Conservation (phyloP, 37 sponge, comb jelly and placozoan species). For the Theonella swinhoei region DNA sequence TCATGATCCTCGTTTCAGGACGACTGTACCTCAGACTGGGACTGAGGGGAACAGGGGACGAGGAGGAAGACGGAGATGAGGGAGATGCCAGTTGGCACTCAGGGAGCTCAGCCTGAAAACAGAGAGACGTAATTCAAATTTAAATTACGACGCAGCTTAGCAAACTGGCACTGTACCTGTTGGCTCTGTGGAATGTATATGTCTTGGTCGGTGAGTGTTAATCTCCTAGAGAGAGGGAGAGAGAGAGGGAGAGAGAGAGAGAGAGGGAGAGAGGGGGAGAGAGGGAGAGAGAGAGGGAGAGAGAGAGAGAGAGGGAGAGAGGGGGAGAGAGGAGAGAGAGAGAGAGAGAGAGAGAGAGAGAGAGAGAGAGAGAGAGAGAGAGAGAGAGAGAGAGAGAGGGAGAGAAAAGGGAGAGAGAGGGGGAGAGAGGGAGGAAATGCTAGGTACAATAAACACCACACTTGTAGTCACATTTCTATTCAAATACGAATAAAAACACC, state of each 20-base stretch:
- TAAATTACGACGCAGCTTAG: background rate
- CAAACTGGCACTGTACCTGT: constrained; percentile 69
- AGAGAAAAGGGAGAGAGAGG: no score
- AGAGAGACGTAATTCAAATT: background rate
- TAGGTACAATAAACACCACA: no score
- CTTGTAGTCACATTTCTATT: background rate
- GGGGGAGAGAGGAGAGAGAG: no score
- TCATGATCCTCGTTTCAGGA: constrained; percentile 17
- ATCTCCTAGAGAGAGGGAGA: constrained; percentile 29
- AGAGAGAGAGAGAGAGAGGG: no score
- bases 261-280: background rate
- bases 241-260: background rate
- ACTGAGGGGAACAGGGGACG: constrained; percentile 1
- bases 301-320: no score
- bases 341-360: no score
- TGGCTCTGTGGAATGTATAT: constrained; percentile 60
- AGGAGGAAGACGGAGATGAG: constrained; percentile 3
- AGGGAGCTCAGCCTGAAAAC: constrained; percentile 4
- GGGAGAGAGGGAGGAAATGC: no score
- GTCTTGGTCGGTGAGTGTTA: constrained; percentile 45
- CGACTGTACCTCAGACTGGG: background rate
- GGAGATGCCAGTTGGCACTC: background rate
- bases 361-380: no score
- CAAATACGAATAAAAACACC: no score
- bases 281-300: no score